phyloP scores from a whole-genome alignment of 2,888 invertebrate species.

The Ariolimax columbianus region DNA sequence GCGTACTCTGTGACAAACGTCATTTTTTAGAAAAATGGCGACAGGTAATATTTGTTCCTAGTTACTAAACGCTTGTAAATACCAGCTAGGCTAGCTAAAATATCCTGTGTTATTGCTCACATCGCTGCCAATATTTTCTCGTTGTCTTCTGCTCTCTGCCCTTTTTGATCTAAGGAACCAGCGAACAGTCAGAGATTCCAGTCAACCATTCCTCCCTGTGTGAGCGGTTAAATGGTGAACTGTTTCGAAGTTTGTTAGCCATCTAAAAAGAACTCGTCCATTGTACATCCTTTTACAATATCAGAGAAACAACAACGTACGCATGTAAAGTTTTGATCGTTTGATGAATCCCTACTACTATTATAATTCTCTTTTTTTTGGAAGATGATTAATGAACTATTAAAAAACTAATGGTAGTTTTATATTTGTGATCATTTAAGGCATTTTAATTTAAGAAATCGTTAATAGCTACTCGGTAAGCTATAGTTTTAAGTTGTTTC shows the following conservation, averaged over 20 bases:
- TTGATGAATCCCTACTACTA: too few species aligned
- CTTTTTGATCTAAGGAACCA: neutral
- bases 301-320: too few species aligned
- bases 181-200: neutral
- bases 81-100: neutral
- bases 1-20: slow-evolving; percentile 1
- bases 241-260: neutral
- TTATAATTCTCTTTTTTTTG: too few species aligned
- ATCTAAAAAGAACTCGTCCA: too few species aligned
- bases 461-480: too few species aligned
- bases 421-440: too few species aligned
- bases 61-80: neutral
- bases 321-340: too few species aligned
- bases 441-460: too few species aligned
- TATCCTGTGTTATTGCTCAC: neutral
- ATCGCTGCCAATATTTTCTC: neutral
- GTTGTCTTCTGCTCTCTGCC: neutral
- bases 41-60: neutral
- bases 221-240: neutral
- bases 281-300: too few species aligned
- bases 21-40: slow-evolving; percentile 23
- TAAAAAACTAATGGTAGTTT: too few species aligned
- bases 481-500: too few species aligned
- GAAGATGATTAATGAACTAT: too few species aligned
- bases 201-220: neutral